A percentile compares a stretch with the other conserved stretches of the same genome.
Conservation (phyloP, 2,888 invertebrate species). For the Lithophane leautieri region DNA sequence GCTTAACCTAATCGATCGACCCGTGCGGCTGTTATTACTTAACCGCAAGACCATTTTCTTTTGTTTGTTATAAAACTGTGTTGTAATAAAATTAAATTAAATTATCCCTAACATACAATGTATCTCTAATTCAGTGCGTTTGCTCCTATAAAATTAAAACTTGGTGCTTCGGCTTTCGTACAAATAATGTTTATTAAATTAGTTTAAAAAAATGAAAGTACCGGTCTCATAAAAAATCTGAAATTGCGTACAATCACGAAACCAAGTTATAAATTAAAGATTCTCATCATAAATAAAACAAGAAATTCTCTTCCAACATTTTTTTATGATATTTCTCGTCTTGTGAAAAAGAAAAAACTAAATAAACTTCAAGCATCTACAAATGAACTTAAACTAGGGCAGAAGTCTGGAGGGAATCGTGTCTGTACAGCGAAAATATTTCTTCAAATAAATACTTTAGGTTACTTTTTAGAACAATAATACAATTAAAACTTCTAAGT, state of each 20-base stretch:
- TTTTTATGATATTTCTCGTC: slow-evolving; percentile 17
- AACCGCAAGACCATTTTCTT: too few relatives aligned
- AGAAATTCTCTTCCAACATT: background rate
- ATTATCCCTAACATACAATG: background rate
- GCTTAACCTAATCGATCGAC: too few relatives aligned
- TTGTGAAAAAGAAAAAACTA: slow-evolving; percentile 19
- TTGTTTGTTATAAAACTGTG: background rate
- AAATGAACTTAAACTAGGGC: slow-evolving; percentile 43
- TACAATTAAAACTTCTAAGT: slow-evolving; percentile 44
- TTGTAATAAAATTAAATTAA: background rate
- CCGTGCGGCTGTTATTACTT: too few relatives aligned
- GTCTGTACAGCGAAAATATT: slow-evolving; percentile 32
- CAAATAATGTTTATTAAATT: background rate
- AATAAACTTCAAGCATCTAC: slow-evolving; percentile 40
- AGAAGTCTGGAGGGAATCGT: slow-evolving; percentile 39
- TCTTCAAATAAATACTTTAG: slow-evolving; percentile 46
- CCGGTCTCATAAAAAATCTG: background rate
- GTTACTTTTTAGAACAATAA: slow-evolving; percentile 39
- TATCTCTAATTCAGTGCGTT: too few relatives aligned
- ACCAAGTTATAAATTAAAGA: slow-evolving; percentile 25
- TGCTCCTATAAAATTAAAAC: background rate
- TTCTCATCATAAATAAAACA: slow-evolving; percentile 1
- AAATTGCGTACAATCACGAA: slow-evolving; percentile 5
- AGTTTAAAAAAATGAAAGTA: background rate
- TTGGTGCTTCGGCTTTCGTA: background rate